A percentile compares a stretch with the other conserved stretches of the same genome.
phyloP scores from a whole-genome alignment of 2,113 vertebrate species.

The Paraplagusia blochii region DNA sequence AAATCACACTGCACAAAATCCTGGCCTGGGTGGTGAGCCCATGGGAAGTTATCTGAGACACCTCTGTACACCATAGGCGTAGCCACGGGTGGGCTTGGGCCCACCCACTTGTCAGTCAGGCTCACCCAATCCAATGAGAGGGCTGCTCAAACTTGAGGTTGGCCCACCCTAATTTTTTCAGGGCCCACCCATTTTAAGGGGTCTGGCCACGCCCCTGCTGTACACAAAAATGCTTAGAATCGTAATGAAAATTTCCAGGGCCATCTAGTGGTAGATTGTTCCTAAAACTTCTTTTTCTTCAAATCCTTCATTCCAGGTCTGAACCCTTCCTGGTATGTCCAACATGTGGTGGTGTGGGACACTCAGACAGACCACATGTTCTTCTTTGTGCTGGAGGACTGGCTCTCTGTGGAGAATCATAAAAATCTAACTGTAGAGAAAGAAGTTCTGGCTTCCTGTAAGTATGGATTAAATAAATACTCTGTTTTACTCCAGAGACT shows the following conservation, averaged over 20 bases:
- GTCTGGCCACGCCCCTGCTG: too few relatives aligned
- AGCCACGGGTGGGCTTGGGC: too few relatives aligned
- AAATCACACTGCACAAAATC: too few relatives aligned
- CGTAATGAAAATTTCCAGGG: neutral
- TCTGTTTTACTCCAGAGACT: neutral
- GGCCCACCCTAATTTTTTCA: too few relatives aligned
- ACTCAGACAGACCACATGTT: slow-evolving; percentile 77
- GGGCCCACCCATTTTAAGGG: too few relatives aligned
- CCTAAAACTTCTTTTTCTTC: neutral
- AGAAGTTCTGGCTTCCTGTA: slow-evolving; percentile 79
- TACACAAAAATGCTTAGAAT: neutral
- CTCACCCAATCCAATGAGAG: too few relatives aligned
- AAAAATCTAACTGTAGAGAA: slow-evolving; percentile 77
- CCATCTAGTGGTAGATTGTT: neutral
- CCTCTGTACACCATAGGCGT: too few relatives aligned
- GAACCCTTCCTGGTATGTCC: slow-evolving; percentile 79
- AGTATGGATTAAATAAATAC: slow-evolving; percentile 17
- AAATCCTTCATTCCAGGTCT: slow-evolving; percentile 60
- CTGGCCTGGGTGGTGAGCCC: too few relatives aligned
- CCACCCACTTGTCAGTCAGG: too few relatives aligned
- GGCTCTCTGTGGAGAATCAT: slow-evolving; percentile 81
- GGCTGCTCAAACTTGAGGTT: too few relatives aligned
- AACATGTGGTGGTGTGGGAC: slow-evolving; percentile 81
- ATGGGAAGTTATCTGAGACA: too few relatives aligned
- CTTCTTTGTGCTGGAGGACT: slow-evolving; percentile 80